Evolutionary conservation across 2,888 invertebrate species (phyloP), one percentile per base, ranked within the genome.

Genomic region (Phania funesta): DNA sequence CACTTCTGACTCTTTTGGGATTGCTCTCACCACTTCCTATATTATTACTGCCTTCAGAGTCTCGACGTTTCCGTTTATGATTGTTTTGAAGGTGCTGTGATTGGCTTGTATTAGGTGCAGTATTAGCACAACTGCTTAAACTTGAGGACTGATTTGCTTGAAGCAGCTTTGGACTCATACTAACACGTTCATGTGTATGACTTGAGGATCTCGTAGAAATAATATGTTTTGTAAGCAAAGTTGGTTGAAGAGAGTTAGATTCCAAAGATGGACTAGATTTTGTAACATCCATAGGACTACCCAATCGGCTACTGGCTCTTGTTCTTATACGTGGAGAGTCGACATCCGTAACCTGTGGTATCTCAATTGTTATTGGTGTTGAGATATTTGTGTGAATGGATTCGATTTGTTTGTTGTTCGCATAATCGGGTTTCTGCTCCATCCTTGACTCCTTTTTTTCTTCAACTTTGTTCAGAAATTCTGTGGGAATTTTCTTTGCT

Each of bases 341-440:
- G 80, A 85, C 65, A 38, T 91, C 90, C 9, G 58, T 46, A 86
- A 92, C 89, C 81, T 93, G 90, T 4, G 97, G 97, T 86, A 97
- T 97, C 89, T 97, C 97, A 86, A 97, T 97, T 1, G 96, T 92
- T 86, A 97, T 92, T 88, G 96, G 96, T 87, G 96, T 95, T 32
- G 62, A 52, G 35, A 88, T 81, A 38, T 32, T 77, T 41, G 67
- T 22, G 13, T 75, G 50, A 26, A 35, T 32, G 3, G 50, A 38
- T 35, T 62, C 62, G 0, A 13, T 22, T 44, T 62, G 44, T 44
- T 73, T 73, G 52, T 22, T 73, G 6, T 16, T 16, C 13, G 20
- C 26, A 20, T 26, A 26, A n/a, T 60, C 50, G n/a, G 38, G n/a
- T 26, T 73, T 60, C 20, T 16, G 29, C 18, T 60, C 62, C 8